These are phyloP conservation scores for Sminthurinus aureus DNA, from an alignment of 2,888 invertebrate genomes.

Conservation along the genomic window DNA sequence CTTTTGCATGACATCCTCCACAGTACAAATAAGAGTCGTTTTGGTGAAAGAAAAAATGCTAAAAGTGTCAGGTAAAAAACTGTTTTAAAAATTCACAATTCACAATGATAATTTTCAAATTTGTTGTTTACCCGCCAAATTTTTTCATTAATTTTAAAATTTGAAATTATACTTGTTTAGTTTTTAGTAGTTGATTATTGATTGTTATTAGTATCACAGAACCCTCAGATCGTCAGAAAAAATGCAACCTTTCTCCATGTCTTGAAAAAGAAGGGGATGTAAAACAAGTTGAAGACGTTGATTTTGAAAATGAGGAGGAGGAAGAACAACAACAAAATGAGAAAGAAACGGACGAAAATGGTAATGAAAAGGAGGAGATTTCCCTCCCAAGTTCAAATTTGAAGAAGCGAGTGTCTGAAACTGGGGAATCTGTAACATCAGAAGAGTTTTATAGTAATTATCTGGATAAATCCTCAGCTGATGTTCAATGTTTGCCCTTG, in stretches of 20 bases:
- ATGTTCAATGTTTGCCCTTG: not conserved
- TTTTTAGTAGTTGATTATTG: too few relatives aligned
- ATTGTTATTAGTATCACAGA: not conserved
- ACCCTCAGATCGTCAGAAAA: too few relatives aligned
- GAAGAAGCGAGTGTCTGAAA: not conserved
- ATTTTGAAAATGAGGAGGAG: not conserved
- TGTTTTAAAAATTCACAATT: too few relatives aligned
- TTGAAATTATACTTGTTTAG: not conserved
- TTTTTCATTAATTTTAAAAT: not conserved
- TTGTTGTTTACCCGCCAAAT: too few relatives aligned
- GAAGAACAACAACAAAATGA: not conserved
- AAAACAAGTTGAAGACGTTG: too few relatives aligned
- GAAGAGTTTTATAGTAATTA: constrained; percentile 1
- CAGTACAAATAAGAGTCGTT: not conserved
- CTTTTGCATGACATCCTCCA: not conserved
- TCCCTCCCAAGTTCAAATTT: not conserved
- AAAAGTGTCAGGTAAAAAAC: not conserved
- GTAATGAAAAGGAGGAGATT: too few relatives aligned
- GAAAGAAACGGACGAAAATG: too few relatives aligned
- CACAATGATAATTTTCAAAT: too few relatives aligned
- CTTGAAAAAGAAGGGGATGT: too few relatives aligned
- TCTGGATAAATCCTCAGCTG: not conserved
- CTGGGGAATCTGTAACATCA: not conserved
- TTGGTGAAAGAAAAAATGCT: not conserved
- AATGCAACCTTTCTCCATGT: too few relatives aligned